phyloP scores from a whole-genome alignment of 2,797 vertebrate genomes.

The Danio choprae region DNA sequence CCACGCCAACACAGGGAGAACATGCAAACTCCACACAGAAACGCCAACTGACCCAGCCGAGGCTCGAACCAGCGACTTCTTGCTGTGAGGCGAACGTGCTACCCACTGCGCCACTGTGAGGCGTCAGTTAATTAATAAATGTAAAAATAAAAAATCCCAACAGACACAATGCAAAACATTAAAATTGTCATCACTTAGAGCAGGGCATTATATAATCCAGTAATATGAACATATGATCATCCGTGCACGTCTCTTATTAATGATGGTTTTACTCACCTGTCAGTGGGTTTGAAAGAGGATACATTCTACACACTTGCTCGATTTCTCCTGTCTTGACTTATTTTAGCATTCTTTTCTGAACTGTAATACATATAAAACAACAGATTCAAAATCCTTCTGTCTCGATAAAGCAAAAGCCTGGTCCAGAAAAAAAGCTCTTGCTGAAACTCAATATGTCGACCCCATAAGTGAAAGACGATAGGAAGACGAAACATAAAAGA shows the following conservation, averaged over 20 bases:
- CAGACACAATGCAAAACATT: not conserved
- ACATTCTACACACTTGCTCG: not conserved
- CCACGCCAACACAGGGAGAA: too few relatives aligned
- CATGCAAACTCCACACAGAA: too few relatives aligned
- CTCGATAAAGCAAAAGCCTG: not conserved
- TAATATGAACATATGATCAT: not conserved
- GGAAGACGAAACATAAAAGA: constrained; percentile 3
- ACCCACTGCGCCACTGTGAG: too few relatives aligned
- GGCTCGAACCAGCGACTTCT: too few relatives aligned
- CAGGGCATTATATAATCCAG: not conserved
- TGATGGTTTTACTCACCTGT: constrained; percentile 7
- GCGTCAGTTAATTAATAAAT: not conserved
- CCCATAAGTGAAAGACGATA: constrained; percentile 68
- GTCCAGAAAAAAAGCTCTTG: constrained; percentile 3
- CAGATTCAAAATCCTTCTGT: not conserved
- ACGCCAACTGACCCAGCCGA: too few relatives aligned
- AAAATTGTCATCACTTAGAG: not conserved
- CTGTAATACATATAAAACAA: not conserved
- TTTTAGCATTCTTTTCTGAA: not conserved
- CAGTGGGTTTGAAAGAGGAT: not conserved
- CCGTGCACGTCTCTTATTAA: not conserved
- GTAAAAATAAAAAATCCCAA: not conserved
- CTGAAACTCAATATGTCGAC: constrained; percentile 56
- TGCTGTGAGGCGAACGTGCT: too few relatives aligned
- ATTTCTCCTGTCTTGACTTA: not conserved